Evolutionary conservation across 2,113 vertebrate genomes (phyloP).

Genomic region (Spermophilus dauricus): DNA sequence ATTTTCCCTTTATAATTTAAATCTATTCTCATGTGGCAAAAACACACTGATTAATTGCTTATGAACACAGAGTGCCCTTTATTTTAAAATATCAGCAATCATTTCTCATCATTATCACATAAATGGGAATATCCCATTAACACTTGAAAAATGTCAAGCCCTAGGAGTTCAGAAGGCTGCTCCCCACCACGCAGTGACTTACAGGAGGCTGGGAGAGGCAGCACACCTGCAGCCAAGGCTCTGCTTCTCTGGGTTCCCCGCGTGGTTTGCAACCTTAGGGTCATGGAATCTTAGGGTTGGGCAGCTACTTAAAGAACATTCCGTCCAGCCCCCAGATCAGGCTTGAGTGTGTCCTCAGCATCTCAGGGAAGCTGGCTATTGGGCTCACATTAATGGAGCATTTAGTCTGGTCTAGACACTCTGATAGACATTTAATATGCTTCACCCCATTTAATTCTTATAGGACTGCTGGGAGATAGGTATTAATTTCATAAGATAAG

Average conservation of each 20-base stretch:
- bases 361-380: background rate
- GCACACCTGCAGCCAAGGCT: background rate
- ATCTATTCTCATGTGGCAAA: conserved; percentile 42
- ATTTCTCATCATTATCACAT: conserved; percentile 67
- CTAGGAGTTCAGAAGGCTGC: conserved; percentile 51
- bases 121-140: conserved; percentile 76
- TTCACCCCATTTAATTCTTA: conserved; percentile 73
- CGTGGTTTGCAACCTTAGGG: background rate
- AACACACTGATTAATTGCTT: conserved; percentile 73
- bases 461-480: conserved; percentile 41
- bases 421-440: conserved; percentile 53
- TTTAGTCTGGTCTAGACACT: conserved; percentile 56
- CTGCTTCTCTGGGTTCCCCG: background rate
- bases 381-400: background rate
- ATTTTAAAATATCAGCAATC: conserved; percentile 82
- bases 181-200: conserved; percentile 29
- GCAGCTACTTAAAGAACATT: conserved; percentile 65
- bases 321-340: background rate
- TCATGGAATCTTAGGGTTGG: background rate
- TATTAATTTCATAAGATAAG: conserved; percentile 67
- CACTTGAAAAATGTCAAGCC: conserved; percentile 77
- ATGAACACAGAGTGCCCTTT: conserved; percentile 74
- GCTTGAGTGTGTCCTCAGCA: background rate
- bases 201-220: background rate
- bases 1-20: conserved; percentile 46